A percentile compares a stretch with the other conserved stretches of the same genome.
These are phyloP conservation scores for Xenopus tropicalis DNA, from an alignment of 2,113 vertebrate species.

Conservation along the genomic window UCB_Xtro_10.0 CM004448.2:14863001-14863500, in stretches of 20 bases:
- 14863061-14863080: not conserved
- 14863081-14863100: constrained; percentile 8
- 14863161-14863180: constrained; percentile 28
- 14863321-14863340: constrained; percentile 58
- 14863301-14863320: constrained; percentile 55
- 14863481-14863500: no score
- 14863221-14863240: constrained; percentile 52
- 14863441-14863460: no score
- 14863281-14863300: constrained; percentile 52
- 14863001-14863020: not conserved
- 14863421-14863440: no score
- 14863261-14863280: constrained; percentile 53
- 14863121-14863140: constrained; percentile 20
- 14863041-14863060: not conserved
- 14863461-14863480: no score
- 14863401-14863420: not conserved
- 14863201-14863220: constrained; percentile 60
- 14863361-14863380: constrained; percentile 27
- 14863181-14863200: constrained; percentile 50
- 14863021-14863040: not conserved
- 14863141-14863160: constrained; percentile 26
- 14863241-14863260: constrained; percentile 53
- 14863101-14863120: not conserved
- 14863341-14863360: constrained; percentile 65
- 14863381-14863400: constrained; percentile 27